A percentile compares a stretch with the other conserved stretches of the same genome.
phyloP scores from a whole-genome alignment of 1,140 invertebrate species.

The Macrostomum lignano region DNA sequence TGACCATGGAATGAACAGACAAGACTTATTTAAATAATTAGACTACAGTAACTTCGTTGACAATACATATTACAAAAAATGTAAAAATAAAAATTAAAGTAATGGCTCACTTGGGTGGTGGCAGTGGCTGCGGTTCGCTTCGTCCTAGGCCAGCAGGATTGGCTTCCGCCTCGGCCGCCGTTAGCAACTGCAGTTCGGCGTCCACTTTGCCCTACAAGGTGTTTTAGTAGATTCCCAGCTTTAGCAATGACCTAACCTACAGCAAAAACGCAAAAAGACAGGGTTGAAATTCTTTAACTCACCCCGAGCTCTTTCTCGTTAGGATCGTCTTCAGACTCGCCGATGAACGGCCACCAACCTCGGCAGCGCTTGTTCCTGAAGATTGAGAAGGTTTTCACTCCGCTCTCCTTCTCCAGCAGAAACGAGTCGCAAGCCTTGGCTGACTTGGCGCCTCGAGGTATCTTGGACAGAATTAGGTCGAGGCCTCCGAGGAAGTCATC shows the following conservation, averaged over 20 bases:
- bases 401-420: constrained; percentile 51
- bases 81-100: too few species aligned
- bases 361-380: constrained; percentile 62
- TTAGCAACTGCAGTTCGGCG: constrained; percentile 56
- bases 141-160: constrained; percentile 53
- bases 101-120: constrained; percentile 52
- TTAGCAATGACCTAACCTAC: too few species aligned
- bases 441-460: constrained; percentile 24
- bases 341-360: constrained; percentile 54
- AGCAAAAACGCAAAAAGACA: too few species aligned
- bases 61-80: too few species aligned
- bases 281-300: too few species aligned
- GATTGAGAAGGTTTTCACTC: constrained; percentile 55
- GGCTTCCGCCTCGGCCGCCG: constrained; percentile 56
- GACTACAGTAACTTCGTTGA: too few species aligned
- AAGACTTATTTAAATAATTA: too few species aligned
- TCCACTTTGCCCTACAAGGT: constrained; percentile 50
- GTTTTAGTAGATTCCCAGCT: neutral
- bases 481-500: constrained; percentile 51
- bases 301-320: constrained; percentile 4
- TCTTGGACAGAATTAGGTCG: constrained; percentile 22
- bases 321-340: constrained; percentile 7
- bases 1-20: too few species aligned
- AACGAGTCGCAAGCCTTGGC: constrained; percentile 33
- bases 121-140: constrained; percentile 46